Evolutionary conservation across 2,888 invertebrate species (phyloP).

Genomic region (Netelia virgata): DNA sequence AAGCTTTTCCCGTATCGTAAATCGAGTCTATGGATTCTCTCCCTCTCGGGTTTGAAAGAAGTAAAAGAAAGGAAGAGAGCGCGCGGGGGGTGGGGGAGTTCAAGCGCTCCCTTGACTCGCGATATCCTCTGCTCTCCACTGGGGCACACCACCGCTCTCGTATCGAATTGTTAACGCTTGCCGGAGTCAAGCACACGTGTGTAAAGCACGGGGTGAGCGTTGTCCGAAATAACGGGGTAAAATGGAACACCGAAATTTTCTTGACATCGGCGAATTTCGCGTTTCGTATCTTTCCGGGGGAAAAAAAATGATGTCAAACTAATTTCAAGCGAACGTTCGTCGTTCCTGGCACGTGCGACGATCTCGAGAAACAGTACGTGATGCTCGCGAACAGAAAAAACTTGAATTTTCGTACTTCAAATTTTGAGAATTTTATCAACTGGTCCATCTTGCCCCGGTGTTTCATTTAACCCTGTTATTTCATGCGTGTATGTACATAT

Average conservation of each 20-base stretch:
- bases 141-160: slow-evolving; percentile 18
- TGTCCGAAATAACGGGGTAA: neutral
- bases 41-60: slow-evolving; percentile 12
- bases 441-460: neutral
- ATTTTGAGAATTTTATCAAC: neutral
- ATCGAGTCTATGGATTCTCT: slow-evolving; percentile 45
- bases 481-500: neutral
- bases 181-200: slow-evolving; percentile 6
- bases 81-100: neutral
- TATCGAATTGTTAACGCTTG: slow-evolving; percentile 52
- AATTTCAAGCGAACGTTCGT: no score
- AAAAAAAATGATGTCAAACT: neutral
- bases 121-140: slow-evolving; percentile 36
- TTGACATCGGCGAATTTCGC: neutral
- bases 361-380: neutral
- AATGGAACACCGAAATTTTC: slow-evolving; percentile 18
- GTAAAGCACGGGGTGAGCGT: slow-evolving; percentile 11
- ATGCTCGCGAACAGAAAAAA: neutral
- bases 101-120: slow-evolving; percentile 28
- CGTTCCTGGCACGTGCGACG: neutral
- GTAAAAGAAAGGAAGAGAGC: slow-evolving; percentile 4
- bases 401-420: neutral
- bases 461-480: no score
- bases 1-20: slow-evolving; percentile 58
- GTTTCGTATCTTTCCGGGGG: neutral